These are phyloP conservation scores for Tholera decimalis DNA, from an alignment of 2,888 invertebrate genomes.

Conservation along the genomic window DNA sequence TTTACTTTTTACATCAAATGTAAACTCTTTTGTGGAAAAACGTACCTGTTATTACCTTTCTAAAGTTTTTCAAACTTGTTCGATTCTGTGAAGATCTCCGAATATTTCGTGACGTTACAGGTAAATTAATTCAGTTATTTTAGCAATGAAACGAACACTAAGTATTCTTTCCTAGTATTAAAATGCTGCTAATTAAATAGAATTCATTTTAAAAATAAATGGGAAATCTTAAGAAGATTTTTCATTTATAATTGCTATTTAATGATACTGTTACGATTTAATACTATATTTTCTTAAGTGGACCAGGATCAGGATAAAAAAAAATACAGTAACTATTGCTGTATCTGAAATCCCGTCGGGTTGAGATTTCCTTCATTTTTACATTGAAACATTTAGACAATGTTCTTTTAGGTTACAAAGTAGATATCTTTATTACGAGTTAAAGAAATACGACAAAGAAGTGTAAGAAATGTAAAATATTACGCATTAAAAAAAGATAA, in stretches of 20 bases:
- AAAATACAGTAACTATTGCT: background rate
- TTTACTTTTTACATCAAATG: background rate
- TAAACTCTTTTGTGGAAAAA: background rate
- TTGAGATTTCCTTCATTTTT: background rate
- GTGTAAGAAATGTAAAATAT: background rate
- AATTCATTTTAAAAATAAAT: background rate
- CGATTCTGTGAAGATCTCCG: too few relatives aligned
- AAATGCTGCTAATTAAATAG: background rate
- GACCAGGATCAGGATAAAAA: too few relatives aligned
- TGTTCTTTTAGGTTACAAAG: background rate
- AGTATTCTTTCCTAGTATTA: background rate
- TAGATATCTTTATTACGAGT: too few relatives aligned
- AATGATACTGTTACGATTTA: background rate
- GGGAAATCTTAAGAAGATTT: background rate
- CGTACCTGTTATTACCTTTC: background rate
- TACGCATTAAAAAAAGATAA: background rate
- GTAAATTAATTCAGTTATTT: background rate
- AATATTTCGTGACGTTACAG: background rate
- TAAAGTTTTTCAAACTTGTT: too few relatives aligned
- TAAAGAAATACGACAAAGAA: too few relatives aligned
- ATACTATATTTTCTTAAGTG: background rate
- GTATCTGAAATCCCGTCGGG: constrained; percentile 8
- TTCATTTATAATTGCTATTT: background rate
- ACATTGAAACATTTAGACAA: background rate
- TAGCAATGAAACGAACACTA: background rate